phyloP scores from a whole-genome alignment of 2,797 vertebrate genomes.

The Todus mexicanus region DNA sequence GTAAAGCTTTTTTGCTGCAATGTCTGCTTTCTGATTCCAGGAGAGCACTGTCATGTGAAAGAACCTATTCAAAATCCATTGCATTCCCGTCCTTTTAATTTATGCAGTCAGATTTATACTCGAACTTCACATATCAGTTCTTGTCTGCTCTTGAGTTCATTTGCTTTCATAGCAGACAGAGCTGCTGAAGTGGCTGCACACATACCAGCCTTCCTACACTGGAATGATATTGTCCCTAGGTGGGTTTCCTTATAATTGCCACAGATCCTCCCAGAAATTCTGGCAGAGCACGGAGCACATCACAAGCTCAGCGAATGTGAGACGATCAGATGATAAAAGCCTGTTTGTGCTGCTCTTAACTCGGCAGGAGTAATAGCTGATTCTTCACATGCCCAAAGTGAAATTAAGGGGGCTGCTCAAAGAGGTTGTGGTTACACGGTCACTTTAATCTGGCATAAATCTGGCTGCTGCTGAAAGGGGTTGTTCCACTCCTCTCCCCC shows the following conservation, averaged over 20 bases:
- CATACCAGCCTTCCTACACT: constrained; percentile 8
- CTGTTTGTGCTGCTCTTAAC: constrained; percentile 37
- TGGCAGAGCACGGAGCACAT: constrained; percentile 28
- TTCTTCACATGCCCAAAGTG: constrained; percentile 40
- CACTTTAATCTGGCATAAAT: constrained; percentile 52
- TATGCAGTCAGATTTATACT: constrained; percentile 50
- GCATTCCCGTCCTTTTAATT: constrained; percentile 57
- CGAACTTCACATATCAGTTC: constrained; percentile 58
- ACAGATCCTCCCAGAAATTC: constrained; percentile 43
- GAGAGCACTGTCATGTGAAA: constrained; percentile 62
- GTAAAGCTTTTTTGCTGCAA: constrained; percentile 50
- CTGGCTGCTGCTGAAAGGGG: constrained; percentile 47
- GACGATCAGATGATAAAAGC: constrained; percentile 18
- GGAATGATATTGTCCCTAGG: constrained; percentile 51
- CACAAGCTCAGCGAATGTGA: constrained; percentile 5
- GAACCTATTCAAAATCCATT: constrained; percentile 66
- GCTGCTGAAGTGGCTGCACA: constrained; percentile 43
- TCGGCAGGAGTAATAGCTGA: neutral
- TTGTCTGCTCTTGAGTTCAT: constrained; percentile 47
- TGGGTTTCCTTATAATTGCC: constrained; percentile 27
- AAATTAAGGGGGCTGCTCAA: constrained; percentile 53
- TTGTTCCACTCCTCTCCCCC: neutral
- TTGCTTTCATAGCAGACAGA: constrained; percentile 55
- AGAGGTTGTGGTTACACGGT: constrained; percentile 34
- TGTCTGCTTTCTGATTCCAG: constrained; percentile 56